Evolutionary conservation across 64 coral and sea anemone genomes (phyloP).

Genomic region (Anthopleura sola): DNA sequence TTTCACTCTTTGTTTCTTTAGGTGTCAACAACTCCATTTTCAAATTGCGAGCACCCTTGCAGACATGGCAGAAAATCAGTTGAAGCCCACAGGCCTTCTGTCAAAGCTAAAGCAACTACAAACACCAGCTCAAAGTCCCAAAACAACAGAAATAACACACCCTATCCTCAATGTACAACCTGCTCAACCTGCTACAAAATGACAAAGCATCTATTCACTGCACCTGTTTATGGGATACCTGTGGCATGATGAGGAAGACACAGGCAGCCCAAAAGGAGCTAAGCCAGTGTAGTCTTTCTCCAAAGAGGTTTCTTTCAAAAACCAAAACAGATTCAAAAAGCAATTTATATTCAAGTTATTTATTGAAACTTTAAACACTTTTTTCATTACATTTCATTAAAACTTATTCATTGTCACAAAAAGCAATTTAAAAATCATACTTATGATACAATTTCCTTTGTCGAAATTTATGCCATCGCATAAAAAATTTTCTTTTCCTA

Average conservation of each 20-base stretch:
- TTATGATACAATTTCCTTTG: not conserved
- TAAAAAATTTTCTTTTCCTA: too few species aligned
- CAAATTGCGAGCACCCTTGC: constrained; percentile 78
- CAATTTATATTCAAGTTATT: not conserved
- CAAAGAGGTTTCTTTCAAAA: not conserved
- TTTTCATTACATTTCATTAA: not conserved
- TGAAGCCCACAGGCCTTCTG: not conserved
- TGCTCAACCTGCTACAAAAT: not conserved
- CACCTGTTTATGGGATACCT: not conserved
- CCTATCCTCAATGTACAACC: not conserved
- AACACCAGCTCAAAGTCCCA: not conserved
- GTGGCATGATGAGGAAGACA: not conserved
- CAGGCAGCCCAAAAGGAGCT: too few species aligned
- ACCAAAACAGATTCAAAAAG: not conserved
- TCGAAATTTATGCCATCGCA: not conserved
- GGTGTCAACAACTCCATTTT: constrained; percentile 84
- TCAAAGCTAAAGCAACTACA: not conserved
- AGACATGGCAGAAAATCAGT: constrained; percentile 70
- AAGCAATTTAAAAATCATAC: not conserved
- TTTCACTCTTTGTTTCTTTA: not conserved
- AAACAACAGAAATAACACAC: not conserved
- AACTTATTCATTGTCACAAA: not conserved
- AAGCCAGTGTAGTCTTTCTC: too few species aligned
- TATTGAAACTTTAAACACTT: not conserved
- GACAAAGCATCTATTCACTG: not conserved